Conservation (phyloP, 1,140 invertebrate species). For the Penaeus chinensis region DNA sequence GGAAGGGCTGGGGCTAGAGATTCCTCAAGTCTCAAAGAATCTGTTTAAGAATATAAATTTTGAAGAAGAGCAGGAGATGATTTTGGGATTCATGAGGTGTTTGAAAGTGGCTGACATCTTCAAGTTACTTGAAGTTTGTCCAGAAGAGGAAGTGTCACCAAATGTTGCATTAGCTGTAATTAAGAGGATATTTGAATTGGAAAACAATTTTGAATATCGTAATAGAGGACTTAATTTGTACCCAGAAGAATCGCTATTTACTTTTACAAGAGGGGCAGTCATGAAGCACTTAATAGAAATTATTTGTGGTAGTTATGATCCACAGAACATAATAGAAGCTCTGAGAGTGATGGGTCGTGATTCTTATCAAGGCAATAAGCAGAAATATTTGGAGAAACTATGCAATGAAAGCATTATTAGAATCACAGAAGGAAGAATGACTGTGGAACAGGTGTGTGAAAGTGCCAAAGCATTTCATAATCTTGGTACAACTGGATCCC, state of each 20-base stretch:
- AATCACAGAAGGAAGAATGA: constrained; percentile 74
- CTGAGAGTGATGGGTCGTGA: constrained; percentile 69
- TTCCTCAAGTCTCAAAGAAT: constrained; percentile 57
- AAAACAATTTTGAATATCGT: constrained; percentile 69
- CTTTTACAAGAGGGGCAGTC: constrained; percentile 68
- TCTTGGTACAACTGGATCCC: constrained; percentile 67
- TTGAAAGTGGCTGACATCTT: constrained; percentile 65
- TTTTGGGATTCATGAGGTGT: constrained; percentile 67
- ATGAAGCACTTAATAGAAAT: constrained; percentile 70
- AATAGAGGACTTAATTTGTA: constrained; percentile 59
- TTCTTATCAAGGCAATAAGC: constrained; percentile 68
- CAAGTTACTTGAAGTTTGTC: constrained; percentile 68
- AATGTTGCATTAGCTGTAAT: constrained; percentile 71
- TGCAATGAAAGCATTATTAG: constrained; percentile 75
- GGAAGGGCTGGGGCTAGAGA: constrained; percentile 64
- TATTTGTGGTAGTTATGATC: constrained; percentile 68
- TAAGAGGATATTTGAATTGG: constrained; percentile 71
- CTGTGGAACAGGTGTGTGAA: constrained; percentile 75
- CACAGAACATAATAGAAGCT: constrained; percentile 69
- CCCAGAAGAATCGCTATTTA: constrained; percentile 63
- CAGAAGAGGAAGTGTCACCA: constrained; percentile 71
- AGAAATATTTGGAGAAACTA: constrained; percentile 72
- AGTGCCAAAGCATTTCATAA: constrained; percentile 70
- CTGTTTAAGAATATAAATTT: constrained; percentile 60
- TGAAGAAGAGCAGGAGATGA: constrained; percentile 67